These are phyloP conservation scores for Betta splendens DNA, from an alignment of 2,797 vertebrate genomes.

Conservation along the genomic window DNA sequence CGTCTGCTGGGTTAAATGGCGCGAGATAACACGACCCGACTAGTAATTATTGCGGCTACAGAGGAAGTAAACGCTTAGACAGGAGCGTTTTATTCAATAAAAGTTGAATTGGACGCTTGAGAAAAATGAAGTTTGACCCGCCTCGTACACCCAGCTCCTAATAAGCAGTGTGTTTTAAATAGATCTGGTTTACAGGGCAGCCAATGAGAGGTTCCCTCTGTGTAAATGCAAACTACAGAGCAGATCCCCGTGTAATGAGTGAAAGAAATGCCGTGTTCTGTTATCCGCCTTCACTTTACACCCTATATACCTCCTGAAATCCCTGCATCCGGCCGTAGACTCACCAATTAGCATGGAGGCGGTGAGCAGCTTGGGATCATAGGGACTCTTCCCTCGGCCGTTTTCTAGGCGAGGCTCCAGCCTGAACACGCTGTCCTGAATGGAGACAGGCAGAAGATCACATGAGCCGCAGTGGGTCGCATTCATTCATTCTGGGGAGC, in stretches of 20 bases:
- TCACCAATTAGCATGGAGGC: slow-evolving; percentile 95
- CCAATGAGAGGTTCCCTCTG: slow-evolving; percentile 61
- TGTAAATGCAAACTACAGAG: slow-evolving; percentile 60
- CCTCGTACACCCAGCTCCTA: slow-evolving; percentile 41
- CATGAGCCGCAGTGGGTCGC: neutral
- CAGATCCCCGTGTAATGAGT: slow-evolving; percentile 55
- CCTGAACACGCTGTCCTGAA: slow-evolving; percentile 92
- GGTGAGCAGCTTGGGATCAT: slow-evolving; percentile 94
- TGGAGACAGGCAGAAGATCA: slow-evolving; percentile 23
- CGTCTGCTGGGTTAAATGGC: slow-evolving; percentile 73
- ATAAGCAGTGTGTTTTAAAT: slow-evolving; percentile 24
- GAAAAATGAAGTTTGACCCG: slow-evolving; percentile 49
- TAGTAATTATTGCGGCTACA: slow-evolving; percentile 50
- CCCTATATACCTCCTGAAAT: slow-evolving; percentile 42
- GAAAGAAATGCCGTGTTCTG: slow-evolving; percentile 43
- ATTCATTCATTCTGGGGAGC: neutral
- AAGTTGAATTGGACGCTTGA: slow-evolving; percentile 13
- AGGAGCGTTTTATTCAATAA: slow-evolving; percentile 43
- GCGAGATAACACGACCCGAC: slow-evolving; percentile 68
- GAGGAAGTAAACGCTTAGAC: slow-evolving; percentile 36
- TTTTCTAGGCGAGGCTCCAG: slow-evolving; percentile 92
- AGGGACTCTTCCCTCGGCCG: slow-evolving; percentile 96
- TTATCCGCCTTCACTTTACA: slow-evolving; percentile 53
- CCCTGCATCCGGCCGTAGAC: slow-evolving; percentile 45
- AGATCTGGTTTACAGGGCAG: slow-evolving; percentile 68